Evolutionary conservation across 2,888 invertebrate species (phyloP), one percentile per base, ranked within the genome.

Genomic region (Cheilosia soror): DNA sequence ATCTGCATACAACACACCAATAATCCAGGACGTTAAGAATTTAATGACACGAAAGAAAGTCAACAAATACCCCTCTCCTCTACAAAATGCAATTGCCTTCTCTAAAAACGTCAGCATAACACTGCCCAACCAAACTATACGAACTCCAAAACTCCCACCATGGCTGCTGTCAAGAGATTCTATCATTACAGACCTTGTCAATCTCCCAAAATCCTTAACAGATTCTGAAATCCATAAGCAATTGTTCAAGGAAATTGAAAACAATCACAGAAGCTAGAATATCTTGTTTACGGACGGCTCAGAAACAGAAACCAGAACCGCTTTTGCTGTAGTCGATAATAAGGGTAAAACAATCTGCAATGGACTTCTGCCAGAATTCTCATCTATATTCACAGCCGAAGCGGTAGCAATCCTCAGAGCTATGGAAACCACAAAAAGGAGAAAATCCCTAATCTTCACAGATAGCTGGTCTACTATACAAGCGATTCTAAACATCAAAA

Each of bases 311-410:
- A 27, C 15, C 31, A 31, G 31, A 20, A 82, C 76, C 11, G n/a
- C 76, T 1, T 76, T 81, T 57, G 69, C 69, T 20, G 69, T 76
- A 4, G 63, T 76, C 29, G 25, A 69, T 20, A 15, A 71, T n/a
- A 37, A 65, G 0, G 63, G 63, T 29, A 40, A 33, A 13, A 25
- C 44, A 13, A 47, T 76, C 20, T 27, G 7, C n/a, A 49, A 29
- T 27, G 44, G 53, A 5, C 44, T 57, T 1, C 29, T 75, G 5
- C 60, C 66, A 57, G 2, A 51, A 7, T 71, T 57, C 44, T 58
- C 79, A 44, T 79, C 75, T 4, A 27, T 69, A 29, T 69, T 68
- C 27, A 47, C 79, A 9, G 53, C 75, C 3, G 58, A 84, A 65
- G 65, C 60, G 6, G 31, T 44, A 27, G 72, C 72, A 2, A 44